These are phyloP conservation scores for Watsonalla binaria DNA, from an alignment of 2,888 invertebrate species.

Conservation along the genomic window DNA sequence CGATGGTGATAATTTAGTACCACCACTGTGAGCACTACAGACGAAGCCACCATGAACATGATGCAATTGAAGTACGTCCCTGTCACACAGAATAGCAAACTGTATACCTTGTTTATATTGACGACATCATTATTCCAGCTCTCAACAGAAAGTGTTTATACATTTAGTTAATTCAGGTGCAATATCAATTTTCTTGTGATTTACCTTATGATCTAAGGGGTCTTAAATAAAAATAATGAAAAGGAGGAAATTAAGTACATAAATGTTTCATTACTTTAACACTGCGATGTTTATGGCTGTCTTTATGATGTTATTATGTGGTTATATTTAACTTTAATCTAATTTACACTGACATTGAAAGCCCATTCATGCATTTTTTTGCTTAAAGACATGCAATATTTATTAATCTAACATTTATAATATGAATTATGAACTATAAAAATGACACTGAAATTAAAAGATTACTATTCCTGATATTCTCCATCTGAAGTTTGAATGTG, in stretches of 20 bases:
- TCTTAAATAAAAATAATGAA: conserved; percentile 13
- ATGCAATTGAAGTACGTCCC: conserved; percentile 99
- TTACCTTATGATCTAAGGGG: conserved; percentile 9
- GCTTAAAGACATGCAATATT: conserved; percentile 31
- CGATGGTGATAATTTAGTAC: conserved; percentile 98
- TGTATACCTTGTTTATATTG: conserved; percentile 6
- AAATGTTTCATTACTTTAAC: conserved; percentile 9
- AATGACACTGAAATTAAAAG: background rate
- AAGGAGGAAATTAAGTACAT: conserved; percentile 56
- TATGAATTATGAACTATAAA: conserved; percentile 18
- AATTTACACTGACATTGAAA: conserved; percentile 33
- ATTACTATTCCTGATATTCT: background rate
- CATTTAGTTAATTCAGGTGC: no score
- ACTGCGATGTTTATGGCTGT: conserved; percentile 5
- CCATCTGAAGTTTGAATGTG: background rate
- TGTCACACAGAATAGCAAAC: conserved; percentile 62
- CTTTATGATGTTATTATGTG: conserved; percentile 11
- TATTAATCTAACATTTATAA: conserved; percentile 31
- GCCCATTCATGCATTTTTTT: conserved; percentile 37
- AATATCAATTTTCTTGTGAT: no score
- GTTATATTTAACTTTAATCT: conserved; percentile 15
- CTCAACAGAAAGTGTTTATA: conserved; percentile 1
- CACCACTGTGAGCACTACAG: conserved; percentile 97
- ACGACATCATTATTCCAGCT: background rate
- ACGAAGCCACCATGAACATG: conserved; percentile 99